Base-by-base conservation (phyloP, 2,797 vertebrate species). In the Pipistrellus pygmaeus region DNA sequence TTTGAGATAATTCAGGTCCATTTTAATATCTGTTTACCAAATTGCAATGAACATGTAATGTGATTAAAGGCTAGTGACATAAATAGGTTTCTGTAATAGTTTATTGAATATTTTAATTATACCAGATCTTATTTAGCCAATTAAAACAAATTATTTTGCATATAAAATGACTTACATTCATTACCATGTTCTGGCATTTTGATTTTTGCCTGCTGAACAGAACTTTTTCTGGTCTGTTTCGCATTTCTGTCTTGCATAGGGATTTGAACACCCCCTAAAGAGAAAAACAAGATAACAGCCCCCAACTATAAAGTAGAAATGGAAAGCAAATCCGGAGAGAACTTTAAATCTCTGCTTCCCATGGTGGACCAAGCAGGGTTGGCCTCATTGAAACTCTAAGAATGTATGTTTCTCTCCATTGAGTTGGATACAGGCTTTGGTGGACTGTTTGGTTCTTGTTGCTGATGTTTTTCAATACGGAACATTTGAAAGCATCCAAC, bases 391-490 rank as follows among this genome's bases (percentile, higher is more conserved):
- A 96, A 98, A 98, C 94, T 95, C 1, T 2, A 89, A 95, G 96
- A 95, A 95, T 91, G 73, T 93, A 87, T 8, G 80, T 96, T 95
- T 96, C 96, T 93, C 95, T 98, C 93, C 85, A 80, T 72, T 91
- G 91, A 92, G 93, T 89, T 97, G 97, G 97, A 97, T 94, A 89
- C 85, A 97, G 97, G 77, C 92, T 96, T 83, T 73, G 73, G 88
- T 85, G 95, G 97, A 97, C 95, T 97, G 93, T 95, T 96, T 97
- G 96, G 95, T 96, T 96, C 95, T 95, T 97, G 97, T 93, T 95
- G 96, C 96, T 93, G 97, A 98, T 97, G 94, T 96, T 98, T 97
- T 96, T 96, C 96, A 97, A 95, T 95, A 97, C 38, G 21, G 78
- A 78, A 93, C 95, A 97, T 95, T 93, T 92, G 95, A 90, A 97